Evolutionary conservation across 2,797 vertebrate species (phyloP), one percentile per base, ranked within the genome.

Genomic region (Rhinatrema bivittatum): DNA sequence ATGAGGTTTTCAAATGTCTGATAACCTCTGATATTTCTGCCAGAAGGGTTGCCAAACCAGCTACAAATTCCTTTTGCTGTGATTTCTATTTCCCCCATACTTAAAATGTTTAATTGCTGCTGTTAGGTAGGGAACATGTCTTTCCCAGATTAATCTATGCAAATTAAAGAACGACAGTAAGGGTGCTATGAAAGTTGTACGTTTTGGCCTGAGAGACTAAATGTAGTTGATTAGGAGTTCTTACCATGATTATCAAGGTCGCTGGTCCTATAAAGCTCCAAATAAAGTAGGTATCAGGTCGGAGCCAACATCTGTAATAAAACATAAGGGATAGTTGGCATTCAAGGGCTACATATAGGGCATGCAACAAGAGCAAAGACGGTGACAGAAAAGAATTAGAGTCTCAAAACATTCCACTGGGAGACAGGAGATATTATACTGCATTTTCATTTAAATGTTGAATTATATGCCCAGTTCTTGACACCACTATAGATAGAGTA

Each of bases 201-300:
- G 78, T 71, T 43, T 73, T 76, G 84, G 86, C 80, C 66, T 69
- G 60, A 62, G 62, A 81, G 83, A 78, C 67, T 74, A 78, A 79
- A 70, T 66, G 70, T 66, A 88, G 87, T 86, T 89, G 91, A 91
- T 91, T 81, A 88, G 75, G 57, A 67, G 61, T 65, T 68, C 87
- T 91, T 87, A 97, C 95, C 95, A 98, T 97, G 87, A 97, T 98
- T 87, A 97, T 98, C 83, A 98, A 88, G 78, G 94, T 97, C 52
- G 94, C 94, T 0, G 95, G 95, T 79, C 95, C 95, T 85, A 97
- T 98, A 87, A 97, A 98, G 79, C 94, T 97, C 95, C 95, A 98
- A 78, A 98, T 97, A 85, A 98, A 98, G 79, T 97, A 96, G 50
- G 95, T 98, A 85, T 98, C 95, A 81, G 96, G 86, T 56, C 95